Conservation (phyloP, 1,140 invertebrate species). For the Lamellibrachia luymesi region DNA sequence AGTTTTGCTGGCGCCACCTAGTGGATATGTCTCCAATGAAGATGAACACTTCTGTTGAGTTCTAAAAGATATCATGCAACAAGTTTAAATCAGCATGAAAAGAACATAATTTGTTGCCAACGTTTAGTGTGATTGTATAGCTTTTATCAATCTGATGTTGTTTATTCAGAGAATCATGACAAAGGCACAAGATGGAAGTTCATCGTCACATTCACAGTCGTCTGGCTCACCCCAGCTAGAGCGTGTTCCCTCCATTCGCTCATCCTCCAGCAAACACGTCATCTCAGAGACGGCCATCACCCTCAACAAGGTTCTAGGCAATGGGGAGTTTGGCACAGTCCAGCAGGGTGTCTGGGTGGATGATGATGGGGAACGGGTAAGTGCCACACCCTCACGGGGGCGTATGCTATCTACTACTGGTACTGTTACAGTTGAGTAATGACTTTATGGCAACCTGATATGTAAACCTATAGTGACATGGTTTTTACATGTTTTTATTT, state of each 20-base stretch:
- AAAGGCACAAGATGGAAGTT: background rate
- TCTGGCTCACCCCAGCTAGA: background rate
- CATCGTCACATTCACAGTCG: background rate
- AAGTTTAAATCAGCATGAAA: too few relatives aligned
- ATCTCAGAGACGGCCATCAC: slow-evolving; percentile 91
- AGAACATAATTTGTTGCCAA: too few relatives aligned
- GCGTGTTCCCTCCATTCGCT: background rate
- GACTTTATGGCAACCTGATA: too few relatives aligned
- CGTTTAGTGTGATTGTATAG: background rate
- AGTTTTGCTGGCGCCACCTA: too few relatives aligned
- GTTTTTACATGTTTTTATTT: too few relatives aligned
- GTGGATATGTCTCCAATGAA: too few relatives aligned
- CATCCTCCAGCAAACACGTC: slow-evolving; percentile 52
- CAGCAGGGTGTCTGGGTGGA: slow-evolving; percentile 98
- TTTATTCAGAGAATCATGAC: background rate
- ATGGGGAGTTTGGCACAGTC: slow-evolving; percentile 95
- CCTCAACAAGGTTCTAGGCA: slow-evolving; percentile 90
- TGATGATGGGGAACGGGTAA: slow-evolving; percentile 79
- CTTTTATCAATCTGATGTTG: background rate
- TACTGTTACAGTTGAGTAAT: too few relatives aligned
- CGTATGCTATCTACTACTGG: background rate
- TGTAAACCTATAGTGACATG: too few relatives aligned
- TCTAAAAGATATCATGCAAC: too few relatives aligned
- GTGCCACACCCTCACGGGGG: background rate
- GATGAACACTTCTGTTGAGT: too few relatives aligned